Evolutionary conservation across 2,797 vertebrate genomes (phyloP).

Genomic region (Phataginus tetradactyla): DNA sequence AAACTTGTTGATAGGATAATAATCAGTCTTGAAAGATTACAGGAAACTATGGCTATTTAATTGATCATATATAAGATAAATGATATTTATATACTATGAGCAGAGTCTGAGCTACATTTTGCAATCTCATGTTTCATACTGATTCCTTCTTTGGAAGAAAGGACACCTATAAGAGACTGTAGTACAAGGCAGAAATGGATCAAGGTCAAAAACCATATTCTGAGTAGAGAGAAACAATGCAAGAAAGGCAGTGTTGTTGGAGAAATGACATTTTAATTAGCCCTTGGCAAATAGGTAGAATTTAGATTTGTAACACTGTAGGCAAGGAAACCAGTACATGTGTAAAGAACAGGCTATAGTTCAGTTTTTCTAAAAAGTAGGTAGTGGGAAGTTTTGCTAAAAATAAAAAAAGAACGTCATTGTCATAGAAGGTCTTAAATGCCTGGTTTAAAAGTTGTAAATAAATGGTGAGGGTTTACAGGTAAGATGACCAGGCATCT

Average conservation of each 20-base stretch:
- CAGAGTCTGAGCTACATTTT: background rate
- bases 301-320: background rate
- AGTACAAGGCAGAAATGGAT: background rate
- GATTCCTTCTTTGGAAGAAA: background rate
- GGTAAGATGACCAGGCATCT: background rate
- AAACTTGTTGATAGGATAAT: background rate
- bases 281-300: background rate
- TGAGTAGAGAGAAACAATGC: background rate
- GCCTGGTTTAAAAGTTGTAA: background rate
- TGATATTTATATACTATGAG: background rate
- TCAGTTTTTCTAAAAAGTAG: background rate
- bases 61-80: background rate
- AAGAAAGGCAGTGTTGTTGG: background rate
- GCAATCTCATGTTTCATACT: background rate
- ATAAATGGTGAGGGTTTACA: background rate
- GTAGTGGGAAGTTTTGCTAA: background rate
- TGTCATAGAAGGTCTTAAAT: background rate
- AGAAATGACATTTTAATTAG: background rate
- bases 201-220: background rate
- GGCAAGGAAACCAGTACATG: background rate
- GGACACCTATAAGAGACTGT: background rate
- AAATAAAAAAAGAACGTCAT: background rate
- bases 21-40: background rate
- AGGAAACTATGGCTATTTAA: background rate
- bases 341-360: background rate